Evolutionary conservation across 2,113 vertebrate genomes (phyloP), one percentile per base, ranked within the genome.

Genomic region (Mixornis gularis): DNA sequence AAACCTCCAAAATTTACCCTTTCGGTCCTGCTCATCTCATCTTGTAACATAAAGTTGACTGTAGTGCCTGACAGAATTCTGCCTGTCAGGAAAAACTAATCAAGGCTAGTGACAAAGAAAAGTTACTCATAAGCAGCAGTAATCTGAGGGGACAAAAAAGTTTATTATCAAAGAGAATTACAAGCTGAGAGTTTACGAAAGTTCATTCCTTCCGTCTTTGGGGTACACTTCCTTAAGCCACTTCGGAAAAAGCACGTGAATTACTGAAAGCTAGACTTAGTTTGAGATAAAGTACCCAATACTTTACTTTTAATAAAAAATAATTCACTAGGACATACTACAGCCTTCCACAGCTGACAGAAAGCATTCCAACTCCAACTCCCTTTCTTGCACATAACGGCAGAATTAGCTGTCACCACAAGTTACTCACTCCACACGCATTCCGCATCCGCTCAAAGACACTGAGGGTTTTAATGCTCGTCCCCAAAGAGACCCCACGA

Each of bases 341-440:
- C 56, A 86, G 38, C 19, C 43, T 27, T 22, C 43, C 36, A 1
- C 0, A 5, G 18, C 29, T 7, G 68, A 71, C 29, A 73, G 16
- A 48, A 51, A 60, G 9, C 56, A 27, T 5, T 48, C 34, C 24
- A 30, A 7, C 12, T 48, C 34, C 24, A 30, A 7, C 12, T 20
- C 11, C 62, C 22, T 5, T 12, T 12, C 51, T 30, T 27, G 51
- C 21, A 7, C 9, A 1, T 0, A 48, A 29, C 6, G 5, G 21
- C 64, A 60, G 13, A 65, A 49, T 2, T 0, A 25, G 30, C 71
- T 19, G 71, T 0, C 36, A 41, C 49, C 8, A 2, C 6, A 11
- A 26, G 10, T 27, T 20, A 30, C 0, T 18, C 66, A 4, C 41
- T 0, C 0, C 0, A 11, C 20, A 14, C 7, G 9, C 1, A 10